Conservation (phyloP, 2,888 invertebrate genomes). For the Polydrusus tereticollis region DNA sequence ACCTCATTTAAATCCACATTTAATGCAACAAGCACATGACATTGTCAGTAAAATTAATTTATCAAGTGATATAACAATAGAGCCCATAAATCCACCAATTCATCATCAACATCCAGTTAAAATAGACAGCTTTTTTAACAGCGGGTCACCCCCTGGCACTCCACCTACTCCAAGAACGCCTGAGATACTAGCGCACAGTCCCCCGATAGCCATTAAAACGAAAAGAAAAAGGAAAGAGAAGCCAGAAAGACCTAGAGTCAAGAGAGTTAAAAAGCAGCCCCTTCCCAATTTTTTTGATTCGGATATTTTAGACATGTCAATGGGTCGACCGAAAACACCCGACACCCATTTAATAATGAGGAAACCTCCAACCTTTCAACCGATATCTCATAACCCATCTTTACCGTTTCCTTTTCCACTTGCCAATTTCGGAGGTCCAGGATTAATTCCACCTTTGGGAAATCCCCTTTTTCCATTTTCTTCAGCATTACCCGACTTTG, state of each 20-base stretch:
- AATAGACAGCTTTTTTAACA: constrained; percentile 66
- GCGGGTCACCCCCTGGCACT: constrained; percentile 71
- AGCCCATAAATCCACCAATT: constrained; percentile 62
- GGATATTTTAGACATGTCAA: constrained; percentile 57
- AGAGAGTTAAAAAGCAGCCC: constrained; percentile 54
- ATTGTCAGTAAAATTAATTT: constrained; percentile 60
- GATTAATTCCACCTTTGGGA: constrained; percentile 53
- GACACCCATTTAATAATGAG: constrained; percentile 56
- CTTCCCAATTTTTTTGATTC: constrained; percentile 53
- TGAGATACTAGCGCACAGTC: constrained; percentile 71
- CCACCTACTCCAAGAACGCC: constrained; percentile 72
- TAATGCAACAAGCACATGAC: constrained; percentile 65
- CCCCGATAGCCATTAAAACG: constrained; percentile 73
- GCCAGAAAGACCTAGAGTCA: constrained; percentile 62
- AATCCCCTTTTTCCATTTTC: constrained; percentile 64
- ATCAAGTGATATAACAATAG: constrained; percentile 72
- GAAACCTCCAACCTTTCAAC: constrained; percentile 46
- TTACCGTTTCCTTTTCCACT: constrained; percentile 70
- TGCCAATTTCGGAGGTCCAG: constrained; percentile 67
- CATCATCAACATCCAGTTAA: constrained; percentile 60
- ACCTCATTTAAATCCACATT: constrained; percentile 65
- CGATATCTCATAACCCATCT: constrained; percentile 55
- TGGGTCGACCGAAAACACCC: constrained; percentile 65
- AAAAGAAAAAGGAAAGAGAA: constrained; percentile 69
- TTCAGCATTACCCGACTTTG: constrained; percentile 68